phyloP scores from a whole-genome alignment of 1,140 invertebrate species.

The Drosophila ananassae region DNA sequence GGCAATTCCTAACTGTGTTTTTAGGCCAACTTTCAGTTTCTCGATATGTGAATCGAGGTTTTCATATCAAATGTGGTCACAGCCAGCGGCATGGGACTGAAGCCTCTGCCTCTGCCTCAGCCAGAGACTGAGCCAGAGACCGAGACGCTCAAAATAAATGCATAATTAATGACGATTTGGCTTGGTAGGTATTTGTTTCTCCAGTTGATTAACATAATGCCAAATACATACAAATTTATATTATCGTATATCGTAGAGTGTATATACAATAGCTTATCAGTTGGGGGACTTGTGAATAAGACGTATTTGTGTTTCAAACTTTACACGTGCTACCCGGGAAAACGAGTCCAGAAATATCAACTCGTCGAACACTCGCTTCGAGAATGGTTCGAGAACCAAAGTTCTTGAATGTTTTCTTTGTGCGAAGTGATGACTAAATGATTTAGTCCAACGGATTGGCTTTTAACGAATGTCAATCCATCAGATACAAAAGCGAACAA shows the following conservation, averaged over 20 bases:
- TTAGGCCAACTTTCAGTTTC: slow-evolving; percentile 78
- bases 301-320: slow-evolving; percentile 26
- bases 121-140: background rate
- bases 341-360: slow-evolving; percentile 19
- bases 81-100: slow-evolving; percentile 33
- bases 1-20: slow-evolving; percentile 64
- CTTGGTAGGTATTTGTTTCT: slow-evolving; percentile 27
- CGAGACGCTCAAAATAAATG: slow-evolving; percentile 68
- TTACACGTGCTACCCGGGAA: slow-evolving; percentile 42
- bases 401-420: slow-evolving; percentile 32
- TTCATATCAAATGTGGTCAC: slow-evolving; percentile 65
- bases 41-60: slow-evolving; percentile 70
- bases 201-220: slow-evolving; percentile 64
- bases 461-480: slow-evolving; percentile 52
- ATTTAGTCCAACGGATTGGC: slow-evolving; percentile 11
- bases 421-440: slow-evolving; percentile 24
- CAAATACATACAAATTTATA: slow-evolving; percentile 26
- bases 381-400: slow-evolving; percentile 13
- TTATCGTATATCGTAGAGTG: background rate
- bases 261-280: slow-evolving; percentile 29
- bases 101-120: too few relatives aligned
- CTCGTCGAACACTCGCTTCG: slow-evolving; percentile 7
- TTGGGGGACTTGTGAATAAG: slow-evolving; percentile 30
- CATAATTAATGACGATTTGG: slow-evolving; percentile 70
- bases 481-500: slow-evolving; percentile 24